Evolutionary conservation across 2,797 vertebrate species (phyloP), one percentile per base, ranked within the genome.

Genomic region (Mus minutoides): DNA sequence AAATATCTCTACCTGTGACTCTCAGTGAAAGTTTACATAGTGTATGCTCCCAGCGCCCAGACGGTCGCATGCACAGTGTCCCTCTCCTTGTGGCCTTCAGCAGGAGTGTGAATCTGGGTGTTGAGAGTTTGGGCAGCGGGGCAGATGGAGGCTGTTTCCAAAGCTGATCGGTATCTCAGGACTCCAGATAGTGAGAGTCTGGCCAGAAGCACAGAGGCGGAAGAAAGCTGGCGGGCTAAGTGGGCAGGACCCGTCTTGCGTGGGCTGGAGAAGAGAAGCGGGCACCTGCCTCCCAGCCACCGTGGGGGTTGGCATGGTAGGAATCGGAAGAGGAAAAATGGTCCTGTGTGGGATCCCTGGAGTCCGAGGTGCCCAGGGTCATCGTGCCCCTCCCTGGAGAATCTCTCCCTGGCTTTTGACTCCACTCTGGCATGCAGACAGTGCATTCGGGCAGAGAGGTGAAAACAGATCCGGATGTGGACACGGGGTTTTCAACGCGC

Each of bases 401-500:
- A 58, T 2, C 29, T 54, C 58, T 77, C 77, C 90, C 73, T 19
- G 22, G 40, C 94, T 90, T 95, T 40, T 78, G 43, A 84, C 85
- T 90, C 1, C 7, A 97, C 97, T 90, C 97, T 98, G 98, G 94
- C 97, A 97, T 97, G 98, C 98, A 98, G 99, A 98, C 98, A 94
- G 98, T 98, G 98, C 96, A 92, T 97, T 98, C 99, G 98, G 98
- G 98, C 98, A 98, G 97, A 92, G 98, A 37, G 97, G 98, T 99
- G 99, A 99, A 99, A 99, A 99, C 98, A 98, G 99, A 99, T 99
- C 99, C 99, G 98, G 98, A 98, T 98, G 97, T 97, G 96, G 98
- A 98, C 99, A 98, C 97, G 97, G 94, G 97, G 98, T 98, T 99
- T 99, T 99, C 99, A 99, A 99, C 99, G 98, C 99, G 98, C 99